Conservation (phyloP, 2,888 invertebrate genomes). For the Orthonychiurus folsomi region DNA sequence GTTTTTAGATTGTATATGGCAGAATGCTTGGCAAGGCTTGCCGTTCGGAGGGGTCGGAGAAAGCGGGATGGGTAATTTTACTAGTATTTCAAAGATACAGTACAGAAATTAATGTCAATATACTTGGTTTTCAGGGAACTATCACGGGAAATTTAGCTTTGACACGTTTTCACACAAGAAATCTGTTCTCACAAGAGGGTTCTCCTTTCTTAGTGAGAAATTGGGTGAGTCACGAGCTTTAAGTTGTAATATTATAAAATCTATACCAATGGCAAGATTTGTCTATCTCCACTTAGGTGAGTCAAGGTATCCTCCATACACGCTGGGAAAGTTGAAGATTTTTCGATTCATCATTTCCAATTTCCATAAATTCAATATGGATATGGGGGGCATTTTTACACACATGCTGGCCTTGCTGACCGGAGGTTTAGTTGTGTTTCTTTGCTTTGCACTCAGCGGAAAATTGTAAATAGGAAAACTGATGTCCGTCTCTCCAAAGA, state of each 20-base stretch:
- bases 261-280: conserved; percentile 66
- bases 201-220: conserved; percentile 28
- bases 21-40: neutral
- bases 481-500: too few relatives aligned
- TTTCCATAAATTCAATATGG: conserved; percentile 21
- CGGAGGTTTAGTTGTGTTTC: neutral
- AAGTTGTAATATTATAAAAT: too few relatives aligned
- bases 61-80: conserved; percentile 9
- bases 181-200: conserved; percentile 44
- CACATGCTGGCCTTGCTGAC: neutral
- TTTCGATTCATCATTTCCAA: conserved; percentile 43
- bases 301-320: conserved; percentile 66
- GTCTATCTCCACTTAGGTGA: too few relatives aligned
- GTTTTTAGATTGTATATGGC: conserved; percentile 4
- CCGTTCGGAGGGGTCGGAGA: conserved; percentile 42
- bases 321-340: conserved; percentile 60
- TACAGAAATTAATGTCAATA: too few relatives aligned
- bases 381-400: neutral
- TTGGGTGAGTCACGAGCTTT: conserved; percentile 27
- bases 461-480: too few relatives aligned
- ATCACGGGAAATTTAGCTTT: conserved; percentile 82
- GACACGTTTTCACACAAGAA: conserved; percentile 92
- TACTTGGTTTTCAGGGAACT: too few relatives aligned
- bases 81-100: too few relatives aligned
- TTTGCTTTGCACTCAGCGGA: too few relatives aligned